A percentile compares a stretch with the other conserved stretches of the same genome.
phyloP scores from a whole-genome alignment of 1,140 invertebrate species.

The Lucilia sericata region DNA sequence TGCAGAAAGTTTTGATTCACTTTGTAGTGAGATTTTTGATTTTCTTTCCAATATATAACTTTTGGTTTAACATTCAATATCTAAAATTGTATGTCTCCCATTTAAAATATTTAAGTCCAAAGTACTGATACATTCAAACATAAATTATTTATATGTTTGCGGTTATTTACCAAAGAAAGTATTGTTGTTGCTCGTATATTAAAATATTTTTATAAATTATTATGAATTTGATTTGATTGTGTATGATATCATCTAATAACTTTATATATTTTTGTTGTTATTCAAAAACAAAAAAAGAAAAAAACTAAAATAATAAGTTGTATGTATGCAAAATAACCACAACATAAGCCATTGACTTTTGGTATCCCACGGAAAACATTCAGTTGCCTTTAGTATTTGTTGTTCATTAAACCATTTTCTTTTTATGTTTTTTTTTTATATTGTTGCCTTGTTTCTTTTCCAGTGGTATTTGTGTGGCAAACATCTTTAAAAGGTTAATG shows the following conservation, averaged over 20 bases:
- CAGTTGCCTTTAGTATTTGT: background rate
- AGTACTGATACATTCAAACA: no score
- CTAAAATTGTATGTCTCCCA: no score
- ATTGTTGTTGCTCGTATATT: background rate
- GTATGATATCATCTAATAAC: background rate
- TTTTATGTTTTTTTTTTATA: background rate
- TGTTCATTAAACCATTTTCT: slow-evolving; percentile 14
- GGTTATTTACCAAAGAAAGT: background rate
- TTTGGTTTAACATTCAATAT: no score
- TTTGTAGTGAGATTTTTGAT: no score
- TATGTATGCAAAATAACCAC: slow-evolving; percentile 24
- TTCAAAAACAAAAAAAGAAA: background rate
- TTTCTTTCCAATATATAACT: no score
- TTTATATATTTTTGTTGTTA: background rate
- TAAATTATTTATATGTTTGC: background rate
- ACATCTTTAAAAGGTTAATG: background rate
- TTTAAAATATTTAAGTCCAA: no score
- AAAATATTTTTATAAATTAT: background rate
- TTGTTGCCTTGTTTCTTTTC: background rate
- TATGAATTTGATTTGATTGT: background rate
- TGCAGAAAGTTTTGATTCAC: no score
- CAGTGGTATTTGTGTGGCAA: background rate
- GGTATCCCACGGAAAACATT: slow-evolving; percentile 5
- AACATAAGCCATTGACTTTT: slow-evolving; percentile 24
- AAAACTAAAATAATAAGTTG: background rate